Evolutionary conservation across 2,888 invertebrate genomes (phyloP).

Genomic region (Xestia ashworthii): DNA sequence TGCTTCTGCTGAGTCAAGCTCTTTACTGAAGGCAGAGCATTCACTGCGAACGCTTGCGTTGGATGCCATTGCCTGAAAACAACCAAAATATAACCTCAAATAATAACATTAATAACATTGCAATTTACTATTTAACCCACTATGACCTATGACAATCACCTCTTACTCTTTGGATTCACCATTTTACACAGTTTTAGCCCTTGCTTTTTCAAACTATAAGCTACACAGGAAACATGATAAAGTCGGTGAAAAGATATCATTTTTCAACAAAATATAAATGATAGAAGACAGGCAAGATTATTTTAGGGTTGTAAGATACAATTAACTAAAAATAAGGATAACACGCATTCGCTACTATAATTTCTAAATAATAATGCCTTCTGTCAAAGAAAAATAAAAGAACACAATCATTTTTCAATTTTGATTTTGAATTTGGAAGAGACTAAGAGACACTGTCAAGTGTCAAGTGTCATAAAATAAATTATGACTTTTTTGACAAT

Average conservation of each 20-base stretch:
- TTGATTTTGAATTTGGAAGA: slow-evolving; percentile 43
- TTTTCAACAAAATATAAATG: slow-evolving; percentile 38
- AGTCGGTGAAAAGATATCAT: slow-evolving; percentile 77
- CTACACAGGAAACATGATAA: slow-evolving; percentile 78
- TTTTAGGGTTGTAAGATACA: slow-evolving; percentile 27
- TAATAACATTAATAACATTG: slow-evolving; percentile 19
- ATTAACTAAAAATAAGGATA: slow-evolving; percentile 32
- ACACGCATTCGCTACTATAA: slow-evolving; percentile 5
- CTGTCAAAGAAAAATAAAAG: slow-evolving; percentile 38
- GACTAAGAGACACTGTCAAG: slow-evolving; percentile 12
- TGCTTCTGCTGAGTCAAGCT: slow-evolving; percentile 85
- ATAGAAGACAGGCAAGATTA: slow-evolving; percentile 3
- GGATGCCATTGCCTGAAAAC: slow-evolving; percentile 83
- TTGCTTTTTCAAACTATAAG: slow-evolving; percentile 80
- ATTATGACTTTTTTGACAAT: too few species aligned
- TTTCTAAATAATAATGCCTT: slow-evolving; percentile 19
- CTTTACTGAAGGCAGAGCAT: slow-evolving; percentile 80
- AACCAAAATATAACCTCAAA: slow-evolving; percentile 57
- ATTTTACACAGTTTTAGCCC: slow-evolving; percentile 84
- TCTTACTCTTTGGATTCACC: slow-evolving; percentile 83
- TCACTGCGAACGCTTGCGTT: slow-evolving; percentile 65
- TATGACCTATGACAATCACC: slow-evolving; percentile 67
- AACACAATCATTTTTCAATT: slow-evolving; percentile 18
- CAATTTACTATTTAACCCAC: background rate
- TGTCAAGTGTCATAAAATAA: too few species aligned